phyloP scores from a whole-genome alignment of 2,113 vertebrate species.

The Picathartes gymnocephalus region DNA sequence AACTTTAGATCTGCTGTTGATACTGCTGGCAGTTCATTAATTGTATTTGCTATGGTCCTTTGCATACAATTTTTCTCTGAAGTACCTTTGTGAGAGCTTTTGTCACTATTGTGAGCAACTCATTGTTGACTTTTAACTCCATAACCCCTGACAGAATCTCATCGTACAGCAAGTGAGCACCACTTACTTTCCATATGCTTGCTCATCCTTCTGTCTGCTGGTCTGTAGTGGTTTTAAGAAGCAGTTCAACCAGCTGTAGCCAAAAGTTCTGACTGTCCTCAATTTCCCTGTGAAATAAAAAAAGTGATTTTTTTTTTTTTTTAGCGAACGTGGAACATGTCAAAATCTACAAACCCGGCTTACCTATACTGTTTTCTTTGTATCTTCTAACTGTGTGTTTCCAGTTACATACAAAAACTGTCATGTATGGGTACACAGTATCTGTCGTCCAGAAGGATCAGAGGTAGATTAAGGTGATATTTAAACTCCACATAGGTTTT shows the following conservation, averaged over 20 bases:
- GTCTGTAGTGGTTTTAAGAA: background rate
- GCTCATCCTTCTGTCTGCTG: background rate
- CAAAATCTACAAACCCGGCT: background rate
- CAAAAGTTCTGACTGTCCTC: background rate
- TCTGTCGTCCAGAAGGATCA: background rate
- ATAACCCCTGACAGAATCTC: slow-evolving; percentile 37
- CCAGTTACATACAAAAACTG: background rate
- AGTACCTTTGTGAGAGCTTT: slow-evolving; percentile 60
- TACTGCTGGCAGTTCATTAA: slow-evolving; percentile 55
- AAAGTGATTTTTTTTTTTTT: background rate
- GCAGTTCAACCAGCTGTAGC: background rate
- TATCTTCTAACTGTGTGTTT: background rate
- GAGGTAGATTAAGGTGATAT: background rate
- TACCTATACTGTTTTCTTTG: background rate
- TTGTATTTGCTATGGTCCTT: slow-evolving; percentile 56
- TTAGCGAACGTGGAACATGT: background rate
- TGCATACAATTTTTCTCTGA: slow-evolving; percentile 63
- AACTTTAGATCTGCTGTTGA: slow-evolving; percentile 54
- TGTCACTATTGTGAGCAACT: slow-evolving; percentile 55
- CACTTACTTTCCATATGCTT: slow-evolving; percentile 31
- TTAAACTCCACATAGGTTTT: background rate
- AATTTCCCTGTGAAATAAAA: background rate
- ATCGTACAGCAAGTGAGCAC: background rate
- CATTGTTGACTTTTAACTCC: slow-evolving; percentile 63
- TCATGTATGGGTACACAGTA: background rate